Evolutionary conservation across 1,140 invertebrate genomes (phyloP), one percentile per base, ranked within the genome.

Genomic region (Latrodectus geometricus): DNA sequence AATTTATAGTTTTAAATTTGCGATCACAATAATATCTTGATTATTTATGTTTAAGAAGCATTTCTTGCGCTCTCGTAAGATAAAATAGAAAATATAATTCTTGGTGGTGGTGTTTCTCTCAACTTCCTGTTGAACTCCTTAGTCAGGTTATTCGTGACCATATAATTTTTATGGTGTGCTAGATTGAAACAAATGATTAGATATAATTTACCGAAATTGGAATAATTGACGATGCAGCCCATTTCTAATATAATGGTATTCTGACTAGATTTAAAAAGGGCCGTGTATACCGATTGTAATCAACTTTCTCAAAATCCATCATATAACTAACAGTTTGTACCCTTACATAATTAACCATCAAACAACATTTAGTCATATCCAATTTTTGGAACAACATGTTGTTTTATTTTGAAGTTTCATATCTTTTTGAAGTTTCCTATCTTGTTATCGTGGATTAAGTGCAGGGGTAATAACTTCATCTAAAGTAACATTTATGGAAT

Each of bases 351-450:
- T 72, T 72, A 72, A 72, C 23, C 35, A 11, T 72, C 8, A 72
- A 21, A 0, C 69, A 35, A 23, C 23, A 23, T 72, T 35, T 23
- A 15, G 50, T 61, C 75, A 7, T 77, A 61, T 77, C 75, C n/a
- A 77, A 77, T 21, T 77, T 56, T 23, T 77, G 20, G n/a, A 77
- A 77, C 61, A 77, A 21, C 52, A 61, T 56, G 21, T 61, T 77
- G 50, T 61, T 77, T 77, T 77, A 61, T 77, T 61, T 17, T 77
- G 20, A 61, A 0, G 4, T 61, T 23, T 77, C 20, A 61, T 52
- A 21, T 9, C n/a, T n/a, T n/a, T n/a, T n/a, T n/a, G n/a, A n/a
- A n/a, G n/a, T n/a, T n/a, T n/a, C n/a, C n/a, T n/a, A n/a, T n/a
- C n/a, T n/a, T n/a, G n/a, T n/a, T n/a, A n/a, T n/a, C n/a, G n/a